Evolutionary conservation across 1,140 invertebrate species (phyloP), one percentile per base, ranked within the genome.

Genomic region (Lepidotrigona ventralis): DNA sequence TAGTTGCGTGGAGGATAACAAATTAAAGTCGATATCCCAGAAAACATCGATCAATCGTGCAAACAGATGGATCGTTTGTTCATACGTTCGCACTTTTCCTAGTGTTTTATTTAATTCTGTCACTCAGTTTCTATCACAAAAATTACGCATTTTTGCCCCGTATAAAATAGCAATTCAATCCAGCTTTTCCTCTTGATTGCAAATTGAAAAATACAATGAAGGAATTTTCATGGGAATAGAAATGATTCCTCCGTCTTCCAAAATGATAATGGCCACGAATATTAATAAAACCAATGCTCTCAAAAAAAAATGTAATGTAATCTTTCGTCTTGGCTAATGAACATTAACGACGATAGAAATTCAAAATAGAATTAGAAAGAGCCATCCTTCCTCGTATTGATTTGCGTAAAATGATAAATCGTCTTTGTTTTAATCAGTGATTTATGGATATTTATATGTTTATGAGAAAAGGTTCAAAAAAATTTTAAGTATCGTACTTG

Each of bases 121-220:
- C 26, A 1, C 26, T 73, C 17, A 17, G 0, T 21, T 17, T 17
- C 21, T 23, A 58, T 74, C 21, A n/a, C 9, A 2, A 21, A 39
- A 74, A 1, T 60, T n/a, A 8, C 15, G 1, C 19, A 4, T 0
- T 73, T n/a, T 54, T 19, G 3, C 2, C 1, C 2, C 15, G 6
- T 3, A 33, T 0, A 29, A 6, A 79, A 3, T n/a, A 53, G 29
- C 21, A 8, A n/a, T n/a, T 39, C 64, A 19, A 68, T 68, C 0
- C 14, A 2, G 12, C 17, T 68, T 33, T 39, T 21, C 21, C 21
- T 17, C 23, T 54, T 53, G 53, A 19, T 63, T 54, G 64, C 54
- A 86, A 88, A 89, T 89, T 89, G 86, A 84, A 75, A 88, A 86
- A 69, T 78, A 81, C 23, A 56, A 26, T 54, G 76, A 14, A 26